Percentiles rank a stretch among this genome's conserved stretches.
Conservation (phyloP, 2,888 invertebrate species). For the Brachyptera putata region DNA sequence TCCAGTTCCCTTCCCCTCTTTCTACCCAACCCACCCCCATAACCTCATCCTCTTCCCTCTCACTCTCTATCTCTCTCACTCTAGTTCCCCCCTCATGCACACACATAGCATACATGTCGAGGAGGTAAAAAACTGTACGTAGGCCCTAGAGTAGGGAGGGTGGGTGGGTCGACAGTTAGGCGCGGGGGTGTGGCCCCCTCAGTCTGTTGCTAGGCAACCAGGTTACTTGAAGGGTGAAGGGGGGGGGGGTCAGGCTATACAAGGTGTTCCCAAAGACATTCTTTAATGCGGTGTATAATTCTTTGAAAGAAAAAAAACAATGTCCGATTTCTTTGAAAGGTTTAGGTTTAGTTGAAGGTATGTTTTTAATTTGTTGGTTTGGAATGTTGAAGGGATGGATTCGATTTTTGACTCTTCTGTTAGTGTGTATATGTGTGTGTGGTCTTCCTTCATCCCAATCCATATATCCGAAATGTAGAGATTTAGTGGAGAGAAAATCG, state of each 20-base stretch:
- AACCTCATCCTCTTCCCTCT: constrained; percentile 3
- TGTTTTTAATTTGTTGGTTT: too few relatives aligned
- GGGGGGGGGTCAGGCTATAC: constrained; percentile 5
- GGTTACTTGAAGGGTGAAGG: constrained; percentile 20
- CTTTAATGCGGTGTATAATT: too few relatives aligned
- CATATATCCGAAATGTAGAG: too few relatives aligned
- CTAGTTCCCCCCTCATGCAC: constrained; percentile 15
- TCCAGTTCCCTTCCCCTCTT: constrained; percentile 10
- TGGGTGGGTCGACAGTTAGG: constrained; percentile 22
- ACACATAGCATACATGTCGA: neutral
- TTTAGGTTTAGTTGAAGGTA: too few relatives aligned
- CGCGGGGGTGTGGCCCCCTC: constrained; percentile 24
- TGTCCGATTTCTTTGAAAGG: too few relatives aligned
- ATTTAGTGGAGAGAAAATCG: too few relatives aligned
- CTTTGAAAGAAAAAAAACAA: too few relatives aligned
- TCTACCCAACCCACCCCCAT: constrained; percentile 2
- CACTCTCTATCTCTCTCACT: neutral
- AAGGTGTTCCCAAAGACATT: constrained; percentile 11
- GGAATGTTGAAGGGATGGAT: too few relatives aligned
- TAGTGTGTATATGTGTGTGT: too few relatives aligned
- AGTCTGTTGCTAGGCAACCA: constrained; percentile 31
- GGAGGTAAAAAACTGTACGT: constrained; percentile 26
- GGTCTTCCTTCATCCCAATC: too few relatives aligned
- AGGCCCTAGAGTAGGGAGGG: constrained; percentile 21
- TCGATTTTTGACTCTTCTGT: too few relatives aligned